Evolutionary conservation across 2,888 invertebrate genomes (phyloP).

Genomic region (Polyploca ridens): DNA sequence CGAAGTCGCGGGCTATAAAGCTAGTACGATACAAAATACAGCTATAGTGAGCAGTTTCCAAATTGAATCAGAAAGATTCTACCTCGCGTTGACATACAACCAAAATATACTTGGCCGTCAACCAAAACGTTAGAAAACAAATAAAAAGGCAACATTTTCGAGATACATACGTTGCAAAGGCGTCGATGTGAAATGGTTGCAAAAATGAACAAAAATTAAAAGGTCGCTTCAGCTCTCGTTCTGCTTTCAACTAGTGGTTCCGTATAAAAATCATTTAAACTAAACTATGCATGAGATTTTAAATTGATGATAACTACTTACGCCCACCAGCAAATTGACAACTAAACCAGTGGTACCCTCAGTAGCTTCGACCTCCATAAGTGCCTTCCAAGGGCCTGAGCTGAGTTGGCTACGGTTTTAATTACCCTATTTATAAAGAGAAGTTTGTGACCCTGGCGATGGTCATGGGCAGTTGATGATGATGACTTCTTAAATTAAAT

Average conservation of each 20-base stretch:
- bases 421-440: no score
- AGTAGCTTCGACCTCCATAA: no score
- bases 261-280: background rate
- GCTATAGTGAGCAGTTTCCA: background rate
- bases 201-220: background rate
- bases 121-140: background rate
- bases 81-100: background rate
- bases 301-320: no score
- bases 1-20: no score
- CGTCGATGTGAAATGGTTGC: constrained; percentile 6
- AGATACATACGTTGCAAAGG: constrained; percentile 12
- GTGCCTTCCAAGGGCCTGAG: no score
- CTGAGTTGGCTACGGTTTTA: no score
- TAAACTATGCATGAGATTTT: background rate
- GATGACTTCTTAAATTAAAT: no score
- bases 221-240: background rate
- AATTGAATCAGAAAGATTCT: background rate
- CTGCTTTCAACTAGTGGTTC: background rate
- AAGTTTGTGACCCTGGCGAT: no score
- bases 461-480: no score
- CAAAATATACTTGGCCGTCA: background rate
- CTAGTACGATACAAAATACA: background rate
- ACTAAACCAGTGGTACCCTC: no score
- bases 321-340: background rate
- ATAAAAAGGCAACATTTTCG: background rate